Percentiles rank a stretch among this genome's conserved stretches.
Evolutionary conservation across 1,140 invertebrate species (phyloP).

Genomic region (Uloborus diversus): DNA sequence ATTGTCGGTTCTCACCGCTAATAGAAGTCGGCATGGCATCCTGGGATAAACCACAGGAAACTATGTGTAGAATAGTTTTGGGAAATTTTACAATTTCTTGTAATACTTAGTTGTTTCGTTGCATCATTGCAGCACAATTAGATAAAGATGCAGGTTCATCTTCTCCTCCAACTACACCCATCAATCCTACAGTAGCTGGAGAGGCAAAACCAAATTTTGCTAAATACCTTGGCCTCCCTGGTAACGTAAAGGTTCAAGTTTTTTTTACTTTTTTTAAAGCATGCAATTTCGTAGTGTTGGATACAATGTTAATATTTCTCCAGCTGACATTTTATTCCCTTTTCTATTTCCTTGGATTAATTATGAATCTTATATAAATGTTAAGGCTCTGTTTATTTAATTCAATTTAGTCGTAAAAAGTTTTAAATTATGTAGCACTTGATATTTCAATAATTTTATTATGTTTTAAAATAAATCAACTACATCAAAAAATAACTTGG

Average conservation of each 20-base stretch:
- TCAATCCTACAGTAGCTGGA: slow-evolving; percentile 62
- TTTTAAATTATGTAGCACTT: too few relatives aligned
- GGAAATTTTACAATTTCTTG: background rate
- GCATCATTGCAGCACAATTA: slow-evolving; percentile 47
- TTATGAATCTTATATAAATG: too few relatives aligned
- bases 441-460: too few relatives aligned
- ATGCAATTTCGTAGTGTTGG: background rate
- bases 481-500: too few relatives aligned
- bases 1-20: background rate
- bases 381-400: too few relatives aligned
- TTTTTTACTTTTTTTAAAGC: slow-evolving; percentile 10
- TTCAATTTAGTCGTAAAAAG: too few relatives aligned
- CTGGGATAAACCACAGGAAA: slow-evolving; percentile 30
- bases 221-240: slow-evolving; percentile 71
- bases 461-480: too few relatives aligned
- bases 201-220: slow-evolving; percentile 71
- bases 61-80: too few relatives aligned
- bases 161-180: slow-evolving; percentile 65
- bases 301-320: too few relatives aligned
- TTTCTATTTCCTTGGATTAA: too few relatives aligned
- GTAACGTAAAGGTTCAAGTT: slow-evolving; percentile 54
- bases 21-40: slow-evolving; percentile 24
- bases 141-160: slow-evolving; percentile 54
- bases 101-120: slow-evolving; percentile 18
- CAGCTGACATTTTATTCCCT: too few relatives aligned